Conservation (phyloP, 2,113 vertebrate genomes). For the Nycticryphes semicollaris region DNA sequence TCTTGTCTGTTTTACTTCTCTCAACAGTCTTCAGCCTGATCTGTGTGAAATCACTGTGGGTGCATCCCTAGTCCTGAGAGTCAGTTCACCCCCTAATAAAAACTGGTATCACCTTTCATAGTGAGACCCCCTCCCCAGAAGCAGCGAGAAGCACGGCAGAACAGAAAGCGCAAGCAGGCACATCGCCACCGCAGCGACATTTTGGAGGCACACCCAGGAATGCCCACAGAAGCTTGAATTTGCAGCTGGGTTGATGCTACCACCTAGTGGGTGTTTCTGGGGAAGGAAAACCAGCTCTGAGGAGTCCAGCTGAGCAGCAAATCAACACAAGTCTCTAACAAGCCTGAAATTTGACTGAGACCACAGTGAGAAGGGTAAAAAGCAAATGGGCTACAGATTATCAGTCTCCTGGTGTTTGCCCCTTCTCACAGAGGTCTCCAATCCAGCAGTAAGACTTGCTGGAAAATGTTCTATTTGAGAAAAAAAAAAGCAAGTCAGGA, state of each 20-base stretch:
- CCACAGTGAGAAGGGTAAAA: rapidly evolving
- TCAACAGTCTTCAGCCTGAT: not conserved
- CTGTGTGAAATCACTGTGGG: not conserved
- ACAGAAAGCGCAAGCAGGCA: not conserved
- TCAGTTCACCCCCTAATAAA: not conserved
- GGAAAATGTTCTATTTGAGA: not conserved
- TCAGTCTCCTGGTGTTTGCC: not conserved
- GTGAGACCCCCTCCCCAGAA: not conserved
- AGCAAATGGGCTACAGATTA: not conserved
- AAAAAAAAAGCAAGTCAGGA: not conserved
- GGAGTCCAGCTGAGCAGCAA: rapidly evolving
- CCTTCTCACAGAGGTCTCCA: not conserved
- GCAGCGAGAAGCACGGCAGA: rapidly evolving
- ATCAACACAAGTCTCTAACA: rapidly evolving
- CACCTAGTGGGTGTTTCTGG: not conserved
- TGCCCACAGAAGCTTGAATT: rapidly evolving
- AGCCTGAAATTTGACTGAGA: not conserved
- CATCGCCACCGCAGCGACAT: rapidly evolving
- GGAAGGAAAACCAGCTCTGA: not conserved
- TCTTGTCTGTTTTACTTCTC: not conserved
- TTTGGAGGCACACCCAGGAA: rapidly evolving
- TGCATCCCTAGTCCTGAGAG: not conserved
- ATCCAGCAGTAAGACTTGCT: not conserved
- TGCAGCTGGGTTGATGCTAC: not conserved
- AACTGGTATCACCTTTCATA: rapidly evolving